A percentile compares a stretch with the other conserved stretches of the same genome.
Evolutionary conservation across 1,140 invertebrate species (phyloP).

Genomic region (Conus betulinus): DNA sequence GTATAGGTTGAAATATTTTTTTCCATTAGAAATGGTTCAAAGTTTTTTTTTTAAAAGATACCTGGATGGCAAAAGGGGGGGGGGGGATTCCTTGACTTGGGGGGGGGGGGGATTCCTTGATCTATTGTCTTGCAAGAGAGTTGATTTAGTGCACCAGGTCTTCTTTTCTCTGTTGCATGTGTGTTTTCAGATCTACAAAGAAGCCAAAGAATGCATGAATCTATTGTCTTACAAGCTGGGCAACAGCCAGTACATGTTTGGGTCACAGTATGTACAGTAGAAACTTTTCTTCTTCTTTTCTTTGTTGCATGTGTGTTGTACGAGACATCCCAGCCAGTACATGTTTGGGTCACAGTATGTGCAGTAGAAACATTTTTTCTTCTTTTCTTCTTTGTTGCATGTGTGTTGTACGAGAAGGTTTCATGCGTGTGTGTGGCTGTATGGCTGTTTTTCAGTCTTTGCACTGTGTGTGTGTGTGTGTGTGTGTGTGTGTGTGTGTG

Average conservation of each 20-base stretch:
- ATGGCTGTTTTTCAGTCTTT: too few relatives aligned
- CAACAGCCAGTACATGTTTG: constrained; percentile 90
- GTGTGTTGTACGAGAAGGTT: constrained; percentile 61
- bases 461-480: too few relatives aligned
- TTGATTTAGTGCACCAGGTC: not conserved
- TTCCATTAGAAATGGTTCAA: too few relatives aligned
- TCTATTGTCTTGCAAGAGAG: too few relatives aligned
- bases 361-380: too few relatives aligned
- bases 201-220: constrained; percentile 89
- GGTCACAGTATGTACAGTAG: constrained; percentile 75
- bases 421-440: too few relatives aligned
- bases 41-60: too few relatives aligned
- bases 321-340: constrained; percentile 79
- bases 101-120: too few relatives aligned
- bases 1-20: too few relatives aligned
- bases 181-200: constrained; percentile 81
- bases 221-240: constrained; percentile 87
- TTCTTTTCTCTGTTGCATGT: not conserved
- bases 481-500: too few relatives aligned
- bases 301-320: not conserved
- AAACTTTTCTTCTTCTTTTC: not conserved
- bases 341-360: constrained; percentile 85
- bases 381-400: not conserved
- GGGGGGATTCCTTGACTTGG: too few relatives aligned
- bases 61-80: too few relatives aligned